Conservation (phyloP, 2,113 vertebrate genomes). For the Macquaria australasica region DNA sequence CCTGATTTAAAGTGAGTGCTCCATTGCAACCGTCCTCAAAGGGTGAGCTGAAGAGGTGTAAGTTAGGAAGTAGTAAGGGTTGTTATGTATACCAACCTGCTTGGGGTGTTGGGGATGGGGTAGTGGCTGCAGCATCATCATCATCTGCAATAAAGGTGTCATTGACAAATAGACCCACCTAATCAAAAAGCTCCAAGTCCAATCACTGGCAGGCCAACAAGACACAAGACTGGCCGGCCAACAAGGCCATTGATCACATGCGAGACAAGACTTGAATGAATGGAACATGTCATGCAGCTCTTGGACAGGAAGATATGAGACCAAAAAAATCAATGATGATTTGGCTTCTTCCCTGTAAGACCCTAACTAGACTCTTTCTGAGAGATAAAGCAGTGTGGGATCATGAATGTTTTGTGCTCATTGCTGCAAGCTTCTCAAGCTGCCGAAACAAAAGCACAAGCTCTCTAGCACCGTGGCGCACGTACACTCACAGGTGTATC, state of each 20-base stretch:
- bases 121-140: slow-evolving; percentile 74
- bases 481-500: slow-evolving; percentile 8
- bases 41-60: not conserved
- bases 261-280: slow-evolving; percentile 35
- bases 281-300: slow-evolving; percentile 43
- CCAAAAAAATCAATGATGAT: slow-evolving; percentile 8
- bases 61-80: slow-evolving; percentile 31
- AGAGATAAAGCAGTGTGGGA: slow-evolving; percentile 9
- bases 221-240: slow-evolving; percentile 49
- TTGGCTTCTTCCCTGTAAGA: slow-evolving; percentile 12
- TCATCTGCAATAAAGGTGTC: slow-evolving; percentile 86
- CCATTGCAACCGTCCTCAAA: slow-evolving; percentile 15
- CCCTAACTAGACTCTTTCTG: not conserved
- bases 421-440: slow-evolving; percentile 42
- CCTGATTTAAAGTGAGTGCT: not conserved
- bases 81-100: slow-evolving; percentile 83
- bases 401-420: slow-evolving; percentile 6
- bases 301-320: slow-evolving; percentile 30
- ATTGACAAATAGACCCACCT: slow-evolving; percentile 82
- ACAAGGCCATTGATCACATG: slow-evolving; percentile 60
- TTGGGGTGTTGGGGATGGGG: slow-evolving; percentile 77
- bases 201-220: slow-evolving; percentile 65
- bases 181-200: slow-evolving; percentile 73
- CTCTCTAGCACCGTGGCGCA: not conserved
- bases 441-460: slow-evolving; percentile 43